These are phyloP conservation scores for Bos indicus DNA, from an alignment of 2,113 vertebrate species.

Conservation along the genomic window DNA sequence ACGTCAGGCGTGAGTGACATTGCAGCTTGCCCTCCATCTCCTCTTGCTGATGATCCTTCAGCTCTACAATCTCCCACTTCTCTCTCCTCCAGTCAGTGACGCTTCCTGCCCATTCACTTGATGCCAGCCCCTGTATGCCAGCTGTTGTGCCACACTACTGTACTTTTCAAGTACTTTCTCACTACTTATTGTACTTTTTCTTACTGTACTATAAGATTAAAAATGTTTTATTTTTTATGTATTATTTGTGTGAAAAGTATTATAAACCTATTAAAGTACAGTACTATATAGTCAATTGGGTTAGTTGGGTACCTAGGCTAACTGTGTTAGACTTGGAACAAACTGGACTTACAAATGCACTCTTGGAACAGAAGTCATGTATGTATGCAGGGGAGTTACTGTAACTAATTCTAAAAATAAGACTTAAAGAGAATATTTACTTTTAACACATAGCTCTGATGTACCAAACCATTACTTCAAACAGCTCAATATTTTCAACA, in stretches of 20 bases:
- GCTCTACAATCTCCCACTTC: background rate
- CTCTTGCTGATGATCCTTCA: background rate
- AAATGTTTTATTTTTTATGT: background rate
- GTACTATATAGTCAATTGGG: background rate
- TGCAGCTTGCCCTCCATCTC: background rate
- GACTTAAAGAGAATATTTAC: background rate
- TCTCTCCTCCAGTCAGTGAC: background rate
- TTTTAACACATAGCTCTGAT: background rate
- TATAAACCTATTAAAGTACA: background rate
- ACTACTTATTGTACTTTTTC: background rate
- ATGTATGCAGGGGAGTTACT: background rate
- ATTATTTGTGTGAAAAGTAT: background rate
- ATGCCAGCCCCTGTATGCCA: background rate
- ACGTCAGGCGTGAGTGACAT: fast-evolving
- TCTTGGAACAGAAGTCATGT: background rate
- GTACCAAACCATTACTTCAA: background rate
- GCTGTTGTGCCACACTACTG: background rate
- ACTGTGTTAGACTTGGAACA: background rate
- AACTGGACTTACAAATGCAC: background rate
- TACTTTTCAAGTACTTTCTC: background rate
- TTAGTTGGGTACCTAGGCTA: background rate
- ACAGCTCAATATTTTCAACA: background rate
- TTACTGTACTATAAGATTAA: background rate
- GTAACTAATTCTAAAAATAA: background rate
- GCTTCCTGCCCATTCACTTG: background rate